A percentile compares a stretch with the other conserved stretches of the same genome.
These are phyloP conservation scores for Chloroceryle amazona DNA, from an alignment of 2,797 vertebrate genomes.

Conservation along the genomic window DNA sequence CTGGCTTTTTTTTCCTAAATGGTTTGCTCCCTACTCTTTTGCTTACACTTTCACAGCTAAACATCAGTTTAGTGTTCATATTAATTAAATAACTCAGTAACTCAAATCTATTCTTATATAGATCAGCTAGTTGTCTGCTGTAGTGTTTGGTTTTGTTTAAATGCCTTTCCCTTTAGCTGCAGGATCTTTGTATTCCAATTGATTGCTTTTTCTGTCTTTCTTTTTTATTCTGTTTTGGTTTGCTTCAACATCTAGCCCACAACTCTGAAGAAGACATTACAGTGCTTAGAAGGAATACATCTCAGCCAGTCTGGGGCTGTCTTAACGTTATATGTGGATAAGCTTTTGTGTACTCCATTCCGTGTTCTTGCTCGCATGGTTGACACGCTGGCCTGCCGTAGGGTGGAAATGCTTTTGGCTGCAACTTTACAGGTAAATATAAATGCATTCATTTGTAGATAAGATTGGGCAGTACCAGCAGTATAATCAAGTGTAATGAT, in stretches of 20 bases:
- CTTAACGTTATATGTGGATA: constrained; percentile 93
- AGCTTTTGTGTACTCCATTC: constrained; percentile 92
- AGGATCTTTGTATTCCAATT: not conserved
- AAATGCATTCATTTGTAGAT: not conserved
- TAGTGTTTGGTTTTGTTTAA: not conserved
- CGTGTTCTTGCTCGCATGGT: constrained; percentile 96
- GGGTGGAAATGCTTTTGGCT: constrained; percentile 97
- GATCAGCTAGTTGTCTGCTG: not conserved
- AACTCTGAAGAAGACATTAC: constrained; percentile 93
- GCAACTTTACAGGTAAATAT: constrained; percentile 91
- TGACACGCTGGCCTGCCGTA: constrained; percentile 95
- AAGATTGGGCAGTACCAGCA: not conserved
- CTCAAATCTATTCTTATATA: not conserved
- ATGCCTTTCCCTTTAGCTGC: not conserved
- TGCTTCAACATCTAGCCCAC: constrained; percentile 84
- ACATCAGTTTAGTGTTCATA: not conserved
- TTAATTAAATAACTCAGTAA: not conserved
- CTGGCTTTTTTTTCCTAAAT: not conserved
- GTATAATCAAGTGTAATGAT: not conserved
- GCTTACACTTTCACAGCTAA: not conserved
- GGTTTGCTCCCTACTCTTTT: not conserved
- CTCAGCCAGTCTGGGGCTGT: constrained; percentile 97
- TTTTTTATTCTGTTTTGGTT: not conserved
- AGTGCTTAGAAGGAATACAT: constrained; percentile 97
- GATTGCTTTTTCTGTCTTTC: not conserved